These are phyloP conservation scores for Coendou prehensilis DNA, from an alignment of 2,797 vertebrate species.

Conservation along the genomic window DNA sequence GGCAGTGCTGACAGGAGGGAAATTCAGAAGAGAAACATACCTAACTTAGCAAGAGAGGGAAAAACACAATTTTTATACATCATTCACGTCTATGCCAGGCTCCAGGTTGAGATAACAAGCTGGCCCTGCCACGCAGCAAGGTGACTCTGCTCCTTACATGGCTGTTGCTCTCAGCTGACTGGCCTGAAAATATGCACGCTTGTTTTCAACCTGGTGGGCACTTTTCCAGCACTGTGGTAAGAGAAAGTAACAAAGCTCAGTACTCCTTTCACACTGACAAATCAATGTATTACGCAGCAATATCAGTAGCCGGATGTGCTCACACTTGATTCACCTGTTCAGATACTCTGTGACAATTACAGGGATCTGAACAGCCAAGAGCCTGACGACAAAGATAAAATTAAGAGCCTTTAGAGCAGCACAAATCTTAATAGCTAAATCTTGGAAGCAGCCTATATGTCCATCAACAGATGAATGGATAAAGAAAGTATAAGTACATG, in stretches of 20 bases:
- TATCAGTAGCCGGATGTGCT: neutral
- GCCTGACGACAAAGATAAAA: neutral
- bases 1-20: neutral
- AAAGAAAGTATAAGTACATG: neutral
- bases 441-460: neutral
- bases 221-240: neutral
- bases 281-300: neutral
- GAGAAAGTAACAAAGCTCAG: neutral
- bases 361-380: neutral
- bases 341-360: neutral
- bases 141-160: neutral
- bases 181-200: neutral
- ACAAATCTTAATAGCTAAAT: neutral
- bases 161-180: neutral
- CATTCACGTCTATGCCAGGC: neutral
- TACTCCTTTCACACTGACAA: neutral
- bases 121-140: neutral
- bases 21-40: neutral
- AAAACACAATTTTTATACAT: neutral
- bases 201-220: neutral
- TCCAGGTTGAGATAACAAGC: neutral
- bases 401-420: neutral
- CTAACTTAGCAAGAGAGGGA: neutral
- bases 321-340: neutral
- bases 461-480: neutral